Conservation (phyloP, 2,888 invertebrate species). For the Isoperla grammatica region DNA sequence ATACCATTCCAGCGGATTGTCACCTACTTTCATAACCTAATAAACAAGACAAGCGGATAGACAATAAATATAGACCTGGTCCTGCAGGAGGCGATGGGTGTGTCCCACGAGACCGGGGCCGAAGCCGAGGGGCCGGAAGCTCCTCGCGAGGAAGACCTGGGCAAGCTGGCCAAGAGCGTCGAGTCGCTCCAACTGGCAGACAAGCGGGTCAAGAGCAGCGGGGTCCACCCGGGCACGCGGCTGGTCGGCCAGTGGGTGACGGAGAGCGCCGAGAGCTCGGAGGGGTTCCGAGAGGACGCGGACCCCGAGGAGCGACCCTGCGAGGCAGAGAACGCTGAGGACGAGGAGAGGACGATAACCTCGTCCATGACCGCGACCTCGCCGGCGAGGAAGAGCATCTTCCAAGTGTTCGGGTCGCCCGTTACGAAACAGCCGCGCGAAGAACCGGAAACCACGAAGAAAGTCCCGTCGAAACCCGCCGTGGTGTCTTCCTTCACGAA, state of each 20-base stretch:
- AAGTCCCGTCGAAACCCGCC: background rate
- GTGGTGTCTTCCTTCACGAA: background rate
- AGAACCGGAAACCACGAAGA: background rate
- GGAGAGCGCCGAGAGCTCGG: slow-evolving; percentile 4
- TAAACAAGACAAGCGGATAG: no score
- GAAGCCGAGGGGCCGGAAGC: no score
- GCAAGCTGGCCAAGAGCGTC: background rate
- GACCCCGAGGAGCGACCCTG: background rate
- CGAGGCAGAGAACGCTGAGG: slow-evolving; percentile 18
- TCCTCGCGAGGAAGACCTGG: background rate
- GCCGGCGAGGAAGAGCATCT: slow-evolving; percentile 28
- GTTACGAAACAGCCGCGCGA: background rate
- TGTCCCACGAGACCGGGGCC: background rate
- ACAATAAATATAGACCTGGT: no score
- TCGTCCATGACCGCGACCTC: slow-evolving; percentile 28
- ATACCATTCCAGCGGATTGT: no score
- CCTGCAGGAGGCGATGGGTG: no score
- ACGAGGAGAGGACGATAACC: slow-evolving; percentile 29
- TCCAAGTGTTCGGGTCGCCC: slow-evolving; percentile 24
- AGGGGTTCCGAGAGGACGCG: slow-evolving; percentile 2
- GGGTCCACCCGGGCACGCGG: background rate
- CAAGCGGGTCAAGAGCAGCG: background rate
- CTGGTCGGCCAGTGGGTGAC: slow-evolving; percentile 9
- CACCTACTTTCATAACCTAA: no score
- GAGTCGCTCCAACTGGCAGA: background rate